Evolutionary conservation across 2,113 vertebrate genomes (phyloP).

Genomic region (Protomyctophum bolini): DNA sequence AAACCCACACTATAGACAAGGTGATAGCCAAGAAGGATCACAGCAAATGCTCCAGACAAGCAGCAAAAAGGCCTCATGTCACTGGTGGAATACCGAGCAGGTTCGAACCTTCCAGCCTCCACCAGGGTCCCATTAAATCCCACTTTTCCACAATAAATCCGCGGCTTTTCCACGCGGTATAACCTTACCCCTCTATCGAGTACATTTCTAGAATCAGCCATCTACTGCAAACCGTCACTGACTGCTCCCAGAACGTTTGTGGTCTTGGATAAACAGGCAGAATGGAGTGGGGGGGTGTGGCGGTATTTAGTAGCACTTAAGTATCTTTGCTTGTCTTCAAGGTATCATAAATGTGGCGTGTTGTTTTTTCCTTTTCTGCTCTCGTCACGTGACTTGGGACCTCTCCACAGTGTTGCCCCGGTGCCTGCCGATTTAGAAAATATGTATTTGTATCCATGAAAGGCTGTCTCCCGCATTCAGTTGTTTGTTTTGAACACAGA

Average conservation of each 20-base stretch:
- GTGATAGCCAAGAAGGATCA: not conserved
- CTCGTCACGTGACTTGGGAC: not conserved
- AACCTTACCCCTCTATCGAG: not conserved
- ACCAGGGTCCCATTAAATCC: not conserved
- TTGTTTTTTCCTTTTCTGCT: not conserved
- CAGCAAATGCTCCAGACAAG: not conserved
- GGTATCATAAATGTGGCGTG: not conserved
- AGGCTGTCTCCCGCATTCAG: not conserved
- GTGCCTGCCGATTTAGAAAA: too few species aligned
- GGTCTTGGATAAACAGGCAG: not conserved
- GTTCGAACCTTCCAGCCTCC: not conserved
- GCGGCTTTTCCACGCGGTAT: constrained; percentile 1
- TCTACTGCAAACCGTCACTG: not conserved
- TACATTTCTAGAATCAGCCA: not conserved
- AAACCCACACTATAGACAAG: not conserved
- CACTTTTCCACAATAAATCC: not conserved
- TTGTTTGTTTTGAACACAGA: too few species aligned
- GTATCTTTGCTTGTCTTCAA: not conserved
- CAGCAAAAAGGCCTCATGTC: not conserved
- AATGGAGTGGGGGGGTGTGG: too few species aligned
- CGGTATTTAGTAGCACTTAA: too few species aligned
- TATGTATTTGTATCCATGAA: not conserved
- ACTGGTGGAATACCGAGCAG: not conserved
- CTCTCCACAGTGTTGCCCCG: too few species aligned
- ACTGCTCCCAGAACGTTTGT: not conserved